phyloP scores from a whole-genome alignment of 2,888 invertebrate genomes.

The Chrysolina americana region DNA sequence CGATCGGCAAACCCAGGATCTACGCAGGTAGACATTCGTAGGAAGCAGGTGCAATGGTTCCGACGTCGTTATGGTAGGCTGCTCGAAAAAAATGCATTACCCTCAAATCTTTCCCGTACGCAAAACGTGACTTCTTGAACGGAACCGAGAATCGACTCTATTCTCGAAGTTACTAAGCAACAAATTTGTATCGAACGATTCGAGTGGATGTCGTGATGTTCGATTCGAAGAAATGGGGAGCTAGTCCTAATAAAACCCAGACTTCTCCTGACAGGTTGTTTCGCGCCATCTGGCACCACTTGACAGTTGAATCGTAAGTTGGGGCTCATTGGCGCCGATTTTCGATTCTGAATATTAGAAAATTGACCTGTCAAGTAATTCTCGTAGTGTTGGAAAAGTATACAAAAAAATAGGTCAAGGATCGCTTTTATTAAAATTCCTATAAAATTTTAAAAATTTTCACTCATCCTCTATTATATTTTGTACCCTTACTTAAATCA shows the following conservation, averaged over 20 bases:
- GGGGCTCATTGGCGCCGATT: conserved; percentile 24
- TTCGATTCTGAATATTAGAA: not conserved
- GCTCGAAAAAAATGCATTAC: conserved; percentile 34
- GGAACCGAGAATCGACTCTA: conserved; percentile 2
- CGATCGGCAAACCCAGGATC: conserved; percentile 55
- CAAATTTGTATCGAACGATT: not conserved
- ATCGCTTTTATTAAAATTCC: no score
- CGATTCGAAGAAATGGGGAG: not conserved
- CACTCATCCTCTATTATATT: no score
- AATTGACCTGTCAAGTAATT: not conserved
- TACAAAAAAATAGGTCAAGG: no score
- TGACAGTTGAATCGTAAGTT: conserved; percentile 19
- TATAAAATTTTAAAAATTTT: no score
- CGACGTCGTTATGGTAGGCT: conserved; percentile 48
- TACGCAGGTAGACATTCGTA: conserved; percentile 65
- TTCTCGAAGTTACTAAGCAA: not conserved
- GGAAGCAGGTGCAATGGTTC: conserved; percentile 64
- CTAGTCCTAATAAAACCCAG: conserved; percentile 20
- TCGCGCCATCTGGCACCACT: conserved; percentile 31
- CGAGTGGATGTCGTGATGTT: not conserved
- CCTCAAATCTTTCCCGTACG: conserved; percentile 10
- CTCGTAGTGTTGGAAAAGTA: no score
- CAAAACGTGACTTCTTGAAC: conserved; percentile 12
- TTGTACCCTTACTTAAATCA: no score
- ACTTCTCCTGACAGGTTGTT: conserved; percentile 21